These are phyloP conservation scores for Argyrosomus japonicus DNA, from an alignment of 2,113 vertebrate genomes.

Conservation along the genomic window DNA sequence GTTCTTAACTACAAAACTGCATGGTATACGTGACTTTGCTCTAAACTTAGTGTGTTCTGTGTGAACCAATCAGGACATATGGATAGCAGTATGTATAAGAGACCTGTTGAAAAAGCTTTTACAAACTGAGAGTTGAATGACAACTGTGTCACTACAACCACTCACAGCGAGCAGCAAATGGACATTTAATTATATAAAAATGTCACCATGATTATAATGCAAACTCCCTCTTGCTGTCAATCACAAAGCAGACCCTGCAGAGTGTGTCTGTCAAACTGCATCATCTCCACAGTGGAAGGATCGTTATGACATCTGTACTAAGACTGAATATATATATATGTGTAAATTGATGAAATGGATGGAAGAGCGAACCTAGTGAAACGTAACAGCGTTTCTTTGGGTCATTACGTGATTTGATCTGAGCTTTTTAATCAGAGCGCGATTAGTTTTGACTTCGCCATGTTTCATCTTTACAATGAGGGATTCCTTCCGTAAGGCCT, in stretches of 20 bases:
- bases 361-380: background rate
- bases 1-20: too few species aligned
- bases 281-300: background rate
- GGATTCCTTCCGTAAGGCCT: constrained; percentile 11
- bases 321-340: background rate
- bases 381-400: background rate
- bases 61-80: background rate
- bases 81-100: background rate
- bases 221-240: background rate
- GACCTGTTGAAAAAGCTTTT: background rate
- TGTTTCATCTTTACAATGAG: constrained; percentile 27
- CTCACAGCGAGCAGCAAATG: background rate
- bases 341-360: background rate
- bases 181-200: background rate
- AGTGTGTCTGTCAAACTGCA: background rate
- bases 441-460: background rate
- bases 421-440: constrained; percentile 15
- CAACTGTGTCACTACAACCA: background rate
- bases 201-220: background rate
- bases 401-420: background rate
- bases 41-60: too few species aligned
- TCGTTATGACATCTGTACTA: background rate
- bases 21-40: too few species aligned
- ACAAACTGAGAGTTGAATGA: background rate
- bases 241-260: background rate